Percentiles rank a stretch among this genome's conserved stretches.
Evolutionary conservation across 2,113 vertebrate species (phyloP).

Genomic region (Dolichallabes microphthalmus): DNA sequence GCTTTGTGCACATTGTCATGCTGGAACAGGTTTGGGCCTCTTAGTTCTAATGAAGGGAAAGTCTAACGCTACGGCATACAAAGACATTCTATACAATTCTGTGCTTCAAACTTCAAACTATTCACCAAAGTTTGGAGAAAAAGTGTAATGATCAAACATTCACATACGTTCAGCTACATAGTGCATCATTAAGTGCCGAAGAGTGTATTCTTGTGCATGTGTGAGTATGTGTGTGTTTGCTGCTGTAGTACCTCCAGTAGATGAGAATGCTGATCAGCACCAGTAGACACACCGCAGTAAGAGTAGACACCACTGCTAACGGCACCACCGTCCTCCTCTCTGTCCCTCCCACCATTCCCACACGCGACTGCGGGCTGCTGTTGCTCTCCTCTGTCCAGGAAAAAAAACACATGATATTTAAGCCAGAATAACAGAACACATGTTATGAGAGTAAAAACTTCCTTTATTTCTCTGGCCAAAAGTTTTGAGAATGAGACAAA

Average conservation of each 20-base stretch:
- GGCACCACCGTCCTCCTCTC: slow-evolving; percentile 89
- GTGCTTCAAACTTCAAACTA: neutral
- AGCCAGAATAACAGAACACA: too few species aligned
- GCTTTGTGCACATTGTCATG: neutral
- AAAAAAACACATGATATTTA: slow-evolving; percentile 54
- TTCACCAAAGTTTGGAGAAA: neutral
- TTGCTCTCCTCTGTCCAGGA: slow-evolving; percentile 89
- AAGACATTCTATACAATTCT: neutral
- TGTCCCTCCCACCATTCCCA: slow-evolving; percentile 86
- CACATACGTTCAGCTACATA: neutral
- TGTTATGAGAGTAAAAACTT: too few species aligned
- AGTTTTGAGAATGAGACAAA: too few species aligned
- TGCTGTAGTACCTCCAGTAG: slow-evolving; percentile 88
- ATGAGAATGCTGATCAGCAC: slow-evolving; percentile 96
- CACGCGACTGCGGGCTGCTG: slow-evolving; percentile 96
- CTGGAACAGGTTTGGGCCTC: neutral
- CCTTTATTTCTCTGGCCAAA: too few species aligned
- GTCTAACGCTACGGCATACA: neutral
- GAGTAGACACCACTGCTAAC: slow-evolving; percentile 91
- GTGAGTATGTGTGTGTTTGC: neutral
- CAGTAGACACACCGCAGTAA: slow-evolving; percentile 94
- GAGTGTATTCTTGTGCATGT: neutral
- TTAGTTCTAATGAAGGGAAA: neutral
- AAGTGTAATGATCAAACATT: neutral
- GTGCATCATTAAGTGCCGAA: neutral